Conservation (phyloP, 2,797 vertebrate genomes). For the Cuculus canorus region DNA sequence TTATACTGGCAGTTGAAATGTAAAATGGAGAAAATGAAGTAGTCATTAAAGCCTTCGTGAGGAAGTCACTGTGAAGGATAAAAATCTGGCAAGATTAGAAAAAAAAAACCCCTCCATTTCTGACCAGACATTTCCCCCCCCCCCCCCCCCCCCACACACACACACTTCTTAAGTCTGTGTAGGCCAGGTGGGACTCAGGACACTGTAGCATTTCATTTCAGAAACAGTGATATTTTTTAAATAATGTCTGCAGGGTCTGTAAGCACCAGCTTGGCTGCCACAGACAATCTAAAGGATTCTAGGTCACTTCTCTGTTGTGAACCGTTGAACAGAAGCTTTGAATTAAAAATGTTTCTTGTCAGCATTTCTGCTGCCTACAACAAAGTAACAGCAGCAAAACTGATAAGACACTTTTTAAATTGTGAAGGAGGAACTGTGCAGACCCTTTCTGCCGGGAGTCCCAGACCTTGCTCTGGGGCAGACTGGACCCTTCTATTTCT, state of each 20-base stretch:
- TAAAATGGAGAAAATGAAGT: neutral
- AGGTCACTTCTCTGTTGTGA: constrained; percentile 27
- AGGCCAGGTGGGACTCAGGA: neutral
- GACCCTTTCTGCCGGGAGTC: neutral
- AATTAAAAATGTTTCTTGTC: constrained; percentile 7
- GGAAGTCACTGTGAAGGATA: neutral
- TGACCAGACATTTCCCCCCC: neutral
- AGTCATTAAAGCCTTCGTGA: neutral
- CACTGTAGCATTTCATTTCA: neutral
- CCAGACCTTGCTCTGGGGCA: neutral
- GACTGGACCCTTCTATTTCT: neutral
- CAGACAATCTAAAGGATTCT: constrained; percentile 12
- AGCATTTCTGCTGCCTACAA: neutral
- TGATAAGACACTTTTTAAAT: neutral
- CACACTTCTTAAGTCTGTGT: neutral
- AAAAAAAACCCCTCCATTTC: neutral
- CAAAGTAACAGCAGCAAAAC: neutral
- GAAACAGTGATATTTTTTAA: neutral
- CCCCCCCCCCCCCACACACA: no score
- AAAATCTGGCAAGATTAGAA: neutral
- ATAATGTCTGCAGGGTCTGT: neutral
- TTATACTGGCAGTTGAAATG: neutral
- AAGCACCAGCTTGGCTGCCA: neutral
- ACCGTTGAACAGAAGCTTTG: constrained; percentile 15
- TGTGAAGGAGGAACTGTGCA: neutral